These are phyloP conservation scores for Rhynchomys soricoides DNA, from an alignment of 2,113 vertebrate genomes.

Conservation along the genomic window DNA sequence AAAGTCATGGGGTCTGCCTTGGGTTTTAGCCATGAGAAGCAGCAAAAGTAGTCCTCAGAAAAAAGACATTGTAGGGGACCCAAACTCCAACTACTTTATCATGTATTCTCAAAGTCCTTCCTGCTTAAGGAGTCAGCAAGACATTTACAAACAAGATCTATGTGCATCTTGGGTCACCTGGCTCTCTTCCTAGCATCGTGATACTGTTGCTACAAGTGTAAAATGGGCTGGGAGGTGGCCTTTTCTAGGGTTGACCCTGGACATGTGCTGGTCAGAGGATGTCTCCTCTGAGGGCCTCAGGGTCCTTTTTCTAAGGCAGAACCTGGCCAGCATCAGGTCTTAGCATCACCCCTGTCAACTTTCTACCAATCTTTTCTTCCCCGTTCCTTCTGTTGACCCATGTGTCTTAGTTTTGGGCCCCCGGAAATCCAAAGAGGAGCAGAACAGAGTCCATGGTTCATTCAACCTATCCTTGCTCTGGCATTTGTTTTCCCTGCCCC, in stretches of 20 bases:
- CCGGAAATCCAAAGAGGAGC: constrained; percentile 5
- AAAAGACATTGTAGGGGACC: not conserved
- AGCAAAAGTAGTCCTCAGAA: not conserved
- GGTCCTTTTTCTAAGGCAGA: not conserved
- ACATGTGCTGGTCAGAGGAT: not conserved
- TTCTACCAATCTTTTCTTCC: not conserved
- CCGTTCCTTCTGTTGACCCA: not conserved
- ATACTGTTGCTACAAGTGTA: not conserved
- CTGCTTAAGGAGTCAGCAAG: not conserved
- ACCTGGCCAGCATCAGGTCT: not conserved
- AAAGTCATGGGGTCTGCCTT: not conserved
- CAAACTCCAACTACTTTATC: not conserved
- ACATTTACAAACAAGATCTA: not conserved
- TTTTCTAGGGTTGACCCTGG: not conserved
- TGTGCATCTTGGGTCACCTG: not conserved
- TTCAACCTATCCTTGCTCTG: not conserved
- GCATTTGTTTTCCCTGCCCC: not conserved
- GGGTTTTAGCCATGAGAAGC: not conserved
- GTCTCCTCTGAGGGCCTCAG: not conserved
- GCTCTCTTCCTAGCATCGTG: not conserved
- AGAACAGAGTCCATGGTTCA: not conserved
- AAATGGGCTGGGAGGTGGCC: not conserved
- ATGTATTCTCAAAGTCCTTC: not conserved
- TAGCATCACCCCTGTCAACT: not conserved
- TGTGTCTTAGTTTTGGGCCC: not conserved